These are phyloP conservation scores for Tolmerus cingulatus DNA, from an alignment of 2,888 invertebrate species.

Conservation along the genomic window DNA sequence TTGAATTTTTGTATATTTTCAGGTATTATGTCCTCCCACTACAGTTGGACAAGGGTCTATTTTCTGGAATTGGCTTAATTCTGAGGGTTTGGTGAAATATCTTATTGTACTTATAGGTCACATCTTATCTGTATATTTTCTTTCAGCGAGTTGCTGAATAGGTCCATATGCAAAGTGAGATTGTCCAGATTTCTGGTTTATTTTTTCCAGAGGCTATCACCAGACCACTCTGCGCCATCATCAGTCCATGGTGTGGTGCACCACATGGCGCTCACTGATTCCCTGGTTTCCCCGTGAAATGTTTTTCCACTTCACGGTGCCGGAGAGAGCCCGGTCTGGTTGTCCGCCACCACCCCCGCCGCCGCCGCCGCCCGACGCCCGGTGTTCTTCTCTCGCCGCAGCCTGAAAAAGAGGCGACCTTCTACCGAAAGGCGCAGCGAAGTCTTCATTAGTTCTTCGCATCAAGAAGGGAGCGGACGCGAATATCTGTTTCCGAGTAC, in stretches of 20 bases:
- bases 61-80: not conserved
- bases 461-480: slow-evolving; percentile 44
- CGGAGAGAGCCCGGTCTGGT: not conserved
- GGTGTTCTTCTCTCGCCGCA: not conserved
- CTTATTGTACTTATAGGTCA: not conserved
- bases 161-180: not conserved
- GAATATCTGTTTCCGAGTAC: not conserved
- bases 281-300: not conserved
- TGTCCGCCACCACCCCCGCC: not conserved
- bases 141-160: not conserved
- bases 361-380: not conserved
- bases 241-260: not conserved
- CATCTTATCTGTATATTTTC: not conserved
- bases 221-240: not conserved
- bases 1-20: not conserved
- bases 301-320: not conserved
- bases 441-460: slow-evolving; percentile 46
- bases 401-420: slow-evolving; percentile 39
- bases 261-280: not conserved
- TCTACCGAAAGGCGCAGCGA: slow-evolving; percentile 41
- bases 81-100: not conserved
- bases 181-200: not conserved
- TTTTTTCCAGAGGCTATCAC: not conserved
- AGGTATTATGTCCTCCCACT: not conserved
- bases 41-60: not conserved